Percentiles rank a stretch among this genome's conserved stretches.
Conservation (phyloP, 2,888 invertebrate species). For the Drosophila sordidula region DNA sequence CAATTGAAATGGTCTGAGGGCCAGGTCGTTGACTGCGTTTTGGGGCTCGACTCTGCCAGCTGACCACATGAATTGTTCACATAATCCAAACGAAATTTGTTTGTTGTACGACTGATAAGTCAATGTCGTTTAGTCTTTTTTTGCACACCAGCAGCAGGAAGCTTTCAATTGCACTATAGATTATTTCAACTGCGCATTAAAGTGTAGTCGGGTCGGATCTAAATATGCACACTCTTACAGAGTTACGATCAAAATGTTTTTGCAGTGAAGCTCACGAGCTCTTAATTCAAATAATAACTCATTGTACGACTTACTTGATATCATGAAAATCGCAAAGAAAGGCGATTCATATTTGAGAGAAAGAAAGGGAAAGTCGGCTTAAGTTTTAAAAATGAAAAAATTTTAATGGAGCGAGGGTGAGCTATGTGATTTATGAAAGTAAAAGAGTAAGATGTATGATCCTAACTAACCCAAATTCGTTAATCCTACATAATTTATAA, state of each 20-base stretch:
- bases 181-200: constrained; percentile 15
- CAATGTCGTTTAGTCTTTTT: constrained; percentile 13
- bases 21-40: constrained; percentile 4
- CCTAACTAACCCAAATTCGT: no score
- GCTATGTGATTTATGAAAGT: no score
- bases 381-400: no score
- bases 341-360: no score
- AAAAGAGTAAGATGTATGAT: no score
- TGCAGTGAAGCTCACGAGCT: background rate
- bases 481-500: no score
- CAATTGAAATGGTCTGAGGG: constrained; percentile 49
- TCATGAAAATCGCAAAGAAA: background rate
- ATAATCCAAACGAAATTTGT: constrained; percentile 32
- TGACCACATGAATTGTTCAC: constrained; percentile 61
- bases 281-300: background rate
- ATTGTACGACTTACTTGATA: no score
- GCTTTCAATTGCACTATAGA: constrained; percentile 1
- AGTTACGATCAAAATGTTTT: no score
- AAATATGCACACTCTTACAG: background rate
- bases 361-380: no score
- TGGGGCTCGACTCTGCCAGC: background rate
- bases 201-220: background rate
- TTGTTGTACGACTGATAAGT: constrained; percentile 29
- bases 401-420: no score
- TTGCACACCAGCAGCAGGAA: background rate